These are phyloP conservation scores for Oxygymnocypris stewartii DNA, from an alignment of 2,113 vertebrate species.

Conservation along the genomic window DNA sequence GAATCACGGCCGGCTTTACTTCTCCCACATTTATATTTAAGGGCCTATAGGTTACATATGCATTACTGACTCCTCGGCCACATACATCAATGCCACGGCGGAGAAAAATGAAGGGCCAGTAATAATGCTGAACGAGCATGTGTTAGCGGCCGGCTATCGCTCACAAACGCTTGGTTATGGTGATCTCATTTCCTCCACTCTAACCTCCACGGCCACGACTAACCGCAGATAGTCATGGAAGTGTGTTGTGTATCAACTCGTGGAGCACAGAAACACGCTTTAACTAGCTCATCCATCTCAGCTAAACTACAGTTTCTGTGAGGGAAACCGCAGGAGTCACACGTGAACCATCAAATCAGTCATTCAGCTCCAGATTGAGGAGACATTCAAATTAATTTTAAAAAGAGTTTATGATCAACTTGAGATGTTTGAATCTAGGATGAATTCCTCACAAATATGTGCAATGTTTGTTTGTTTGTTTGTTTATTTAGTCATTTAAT, in stretches of 20 bases:
- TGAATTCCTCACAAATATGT: neutral
- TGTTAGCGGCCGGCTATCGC: slow-evolving; percentile 68
- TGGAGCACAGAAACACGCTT: slow-evolving; percentile 53
- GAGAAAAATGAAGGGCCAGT: slow-evolving; percentile 74
- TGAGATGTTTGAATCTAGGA: neutral
- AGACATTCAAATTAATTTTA: neutral
- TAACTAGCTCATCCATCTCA: slow-evolving; percentile 62
- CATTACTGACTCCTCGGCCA: slow-evolving; percentile 78
- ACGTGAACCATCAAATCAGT: neutral
- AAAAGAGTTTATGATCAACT: neutral
- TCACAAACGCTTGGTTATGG: slow-evolving; percentile 65
- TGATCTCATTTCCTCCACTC: slow-evolving; percentile 70
- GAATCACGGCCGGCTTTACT: slow-evolving; percentile 76
- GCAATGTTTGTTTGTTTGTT: no score
- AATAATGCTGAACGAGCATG: slow-evolving; percentile 69
- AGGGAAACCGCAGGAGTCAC: neutral
- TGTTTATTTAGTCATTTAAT: no score
- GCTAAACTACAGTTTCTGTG: neutral
- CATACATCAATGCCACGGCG: slow-evolving; percentile 87
- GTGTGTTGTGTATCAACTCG: slow-evolving; percentile 64
- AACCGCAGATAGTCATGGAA: slow-evolving; percentile 61
- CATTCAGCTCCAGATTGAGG: neutral
- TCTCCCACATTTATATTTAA: slow-evolving; percentile 84
- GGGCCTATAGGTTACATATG: slow-evolving; percentile 81
- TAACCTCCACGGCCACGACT: slow-evolving; percentile 58